Percentiles rank a stretch among this genome's conserved stretches.
These are phyloP conservation scores for Diaprepes abbreviatus DNA, from an alignment of 2,888 invertebrate genomes.

Conservation along the genomic window DNA sequence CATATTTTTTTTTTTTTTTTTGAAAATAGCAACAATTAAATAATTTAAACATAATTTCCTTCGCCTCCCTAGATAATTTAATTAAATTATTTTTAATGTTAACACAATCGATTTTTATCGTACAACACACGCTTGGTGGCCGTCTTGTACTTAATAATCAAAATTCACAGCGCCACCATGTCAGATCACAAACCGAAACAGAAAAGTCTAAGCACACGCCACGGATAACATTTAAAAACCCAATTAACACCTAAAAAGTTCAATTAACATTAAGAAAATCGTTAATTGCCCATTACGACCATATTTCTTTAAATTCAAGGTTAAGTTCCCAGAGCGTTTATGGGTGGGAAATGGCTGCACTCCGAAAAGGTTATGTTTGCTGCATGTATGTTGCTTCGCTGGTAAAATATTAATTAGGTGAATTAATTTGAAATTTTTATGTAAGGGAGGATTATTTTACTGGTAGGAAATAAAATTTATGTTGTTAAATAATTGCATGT, in stretches of 20 bases:
- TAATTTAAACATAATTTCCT: no score
- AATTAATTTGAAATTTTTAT: not conserved
- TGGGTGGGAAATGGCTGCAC: constrained; percentile 36
- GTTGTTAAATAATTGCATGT: no score
- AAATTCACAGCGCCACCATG: constrained; percentile 23
- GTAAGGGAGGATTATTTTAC: not conserved
- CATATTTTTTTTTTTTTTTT: no score
- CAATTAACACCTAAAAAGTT: constrained; percentile 56
- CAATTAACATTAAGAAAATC: constrained; percentile 45
- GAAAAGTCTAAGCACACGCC: constrained; percentile 54
- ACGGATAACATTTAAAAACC: constrained; percentile 55
- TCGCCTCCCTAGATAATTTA: not conserved
- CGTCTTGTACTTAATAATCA: constrained; percentile 11
- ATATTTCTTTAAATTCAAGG: constrained; percentile 51
- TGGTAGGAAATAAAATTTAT: no score
- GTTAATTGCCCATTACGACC: constrained; percentile 58
- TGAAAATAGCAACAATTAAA: no score
- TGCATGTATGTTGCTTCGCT: constrained; percentile 27
- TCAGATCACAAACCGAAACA: constrained; percentile 24
- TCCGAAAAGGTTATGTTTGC: constrained; percentile 37
- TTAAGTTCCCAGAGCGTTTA: constrained; percentile 41
- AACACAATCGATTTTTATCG: constrained; percentile 6
- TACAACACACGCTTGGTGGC: constrained; percentile 14
- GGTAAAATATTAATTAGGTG: constrained; percentile 38
- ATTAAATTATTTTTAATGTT: not conserved